These are phyloP conservation scores for Troides helena DNA, from an alignment of 2,888 invertebrate species.

Conservation along the genomic window DNA sequence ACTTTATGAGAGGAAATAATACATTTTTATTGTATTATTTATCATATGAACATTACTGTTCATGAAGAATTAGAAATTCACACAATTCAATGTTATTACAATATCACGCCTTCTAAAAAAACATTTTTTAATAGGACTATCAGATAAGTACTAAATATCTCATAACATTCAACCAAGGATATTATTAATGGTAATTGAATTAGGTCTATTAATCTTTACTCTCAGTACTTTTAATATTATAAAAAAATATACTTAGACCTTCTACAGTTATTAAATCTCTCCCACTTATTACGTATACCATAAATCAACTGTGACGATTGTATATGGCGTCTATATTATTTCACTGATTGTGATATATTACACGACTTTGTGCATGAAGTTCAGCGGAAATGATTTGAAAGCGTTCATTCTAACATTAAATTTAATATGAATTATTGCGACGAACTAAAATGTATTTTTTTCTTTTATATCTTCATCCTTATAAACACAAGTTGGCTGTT, in stretches of 20 bases:
- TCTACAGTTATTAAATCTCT: constrained; percentile 7
- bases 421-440: constrained; percentile 1
- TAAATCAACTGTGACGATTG: constrained; percentile 37
- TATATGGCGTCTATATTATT: constrained; percentile 44
- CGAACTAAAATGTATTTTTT: too few relatives aligned
- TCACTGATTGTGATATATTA: constrained; percentile 59
- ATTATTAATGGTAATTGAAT: not conserved
- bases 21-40: constrained; percentile 14
- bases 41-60: not conserved
- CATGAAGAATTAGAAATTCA: not conserved
- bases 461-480: not conserved
- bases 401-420: constrained; percentile 7
- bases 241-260: constrained; percentile 1
- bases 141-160: not conserved
- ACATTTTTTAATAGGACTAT: not conserved
- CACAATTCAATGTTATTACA: not conserved
- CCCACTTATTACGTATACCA: constrained; percentile 29
- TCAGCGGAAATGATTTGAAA: constrained; percentile 19
- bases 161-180: not conserved
- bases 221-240: not conserved
- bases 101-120: not conserved
- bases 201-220: not conserved
- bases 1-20: constrained; percentile 14
- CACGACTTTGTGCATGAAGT: constrained; percentile 40
- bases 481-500: too few relatives aligned